Evolutionary conservation across 2,888 invertebrate genomes (phyloP).

Genomic region (Fragum sueziense): DNA sequence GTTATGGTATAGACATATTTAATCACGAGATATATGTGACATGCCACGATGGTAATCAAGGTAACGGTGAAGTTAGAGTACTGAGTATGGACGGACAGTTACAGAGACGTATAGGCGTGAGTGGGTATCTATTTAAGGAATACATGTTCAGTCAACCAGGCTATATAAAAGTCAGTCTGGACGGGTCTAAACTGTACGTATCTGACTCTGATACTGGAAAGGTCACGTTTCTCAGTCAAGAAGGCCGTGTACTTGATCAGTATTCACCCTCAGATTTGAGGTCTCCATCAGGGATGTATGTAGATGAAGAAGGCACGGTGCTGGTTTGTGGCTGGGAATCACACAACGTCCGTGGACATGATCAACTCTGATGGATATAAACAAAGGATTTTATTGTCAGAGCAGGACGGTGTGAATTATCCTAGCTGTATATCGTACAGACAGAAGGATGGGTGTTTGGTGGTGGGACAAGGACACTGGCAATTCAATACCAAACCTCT

Average conservation of each 20-base stretch:
- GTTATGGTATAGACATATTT: not conserved
- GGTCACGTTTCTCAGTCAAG: not conserved
- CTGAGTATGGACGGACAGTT: not conserved
- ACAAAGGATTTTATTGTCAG: not conserved
- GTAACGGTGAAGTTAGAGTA: not conserved
- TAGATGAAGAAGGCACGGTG: not conserved
- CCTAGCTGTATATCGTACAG: not conserved
- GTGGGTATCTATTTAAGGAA: too few relatives aligned
- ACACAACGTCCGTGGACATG: not conserved
- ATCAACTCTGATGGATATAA: not conserved
- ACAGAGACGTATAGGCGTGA: not conserved
- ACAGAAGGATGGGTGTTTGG: not conserved
- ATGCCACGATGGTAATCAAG: not conserved
- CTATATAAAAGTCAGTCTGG: not conserved
- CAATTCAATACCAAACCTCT: too few relatives aligned
- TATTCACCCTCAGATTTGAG: not conserved
- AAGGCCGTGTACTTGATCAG: not conserved
- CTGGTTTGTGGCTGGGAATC: not conserved
- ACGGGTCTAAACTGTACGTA: not conserved
- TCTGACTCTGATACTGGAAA: not conserved
- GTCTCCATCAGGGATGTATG: not conserved
- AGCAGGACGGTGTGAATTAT: not conserved
- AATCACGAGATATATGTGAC: not conserved
- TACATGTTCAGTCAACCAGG: not conserved
- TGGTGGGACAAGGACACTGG: not conserved